Base-by-base conservation (phyloP, 1,140 invertebrate genomes). In the Nasonia giraulti region DNA sequence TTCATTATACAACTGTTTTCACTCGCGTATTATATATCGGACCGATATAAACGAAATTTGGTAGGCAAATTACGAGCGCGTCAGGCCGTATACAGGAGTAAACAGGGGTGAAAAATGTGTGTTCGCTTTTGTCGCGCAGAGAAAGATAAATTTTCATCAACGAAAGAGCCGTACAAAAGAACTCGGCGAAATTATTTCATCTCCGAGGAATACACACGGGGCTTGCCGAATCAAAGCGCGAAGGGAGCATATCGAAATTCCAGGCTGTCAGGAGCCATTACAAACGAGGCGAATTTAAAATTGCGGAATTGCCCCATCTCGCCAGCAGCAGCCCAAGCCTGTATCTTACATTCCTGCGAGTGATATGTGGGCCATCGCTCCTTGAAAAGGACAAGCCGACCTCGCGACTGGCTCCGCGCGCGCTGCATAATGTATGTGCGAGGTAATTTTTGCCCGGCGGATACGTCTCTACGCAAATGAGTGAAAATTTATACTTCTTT, bases 241-340 rank as follows among this genome's bases (percentile, higher is more conserved):
- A 44, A 33, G 31, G 37, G 6, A 75, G 6, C 14, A 40, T 33
- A 75, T 75, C 73, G 37, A 75, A 75, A 40, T 37, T 75, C 17
- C 33, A 27, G 27, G n/a, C 73, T 75, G 31, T 75, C 73, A 33
- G 73, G 0, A 5, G 37, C 73, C 2, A 75, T 75, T 75, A 75
- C 33, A 75, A 75, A 75, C 33, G 73, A 75, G 1, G 20, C 73
- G 37, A 75, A 44, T 75, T 75, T 75, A 20, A 75, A 75, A 75
- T 75, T 75, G 31, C 14, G 31, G 31, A 71, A 71, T 71, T 71
- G 27, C 20, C 69, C 31, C 10, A 31, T 31, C n/a, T 23, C n/a
- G 23, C 17, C 27, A 27, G 27, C 27, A 27, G 27, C 27, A 27
- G 27, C 27, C 27, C 33, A 37, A 6, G 44, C 1, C 37, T 75